phyloP scores from a whole-genome alignment of 2,888 invertebrate genomes.

The Agrenia bidenticulata region DNA sequence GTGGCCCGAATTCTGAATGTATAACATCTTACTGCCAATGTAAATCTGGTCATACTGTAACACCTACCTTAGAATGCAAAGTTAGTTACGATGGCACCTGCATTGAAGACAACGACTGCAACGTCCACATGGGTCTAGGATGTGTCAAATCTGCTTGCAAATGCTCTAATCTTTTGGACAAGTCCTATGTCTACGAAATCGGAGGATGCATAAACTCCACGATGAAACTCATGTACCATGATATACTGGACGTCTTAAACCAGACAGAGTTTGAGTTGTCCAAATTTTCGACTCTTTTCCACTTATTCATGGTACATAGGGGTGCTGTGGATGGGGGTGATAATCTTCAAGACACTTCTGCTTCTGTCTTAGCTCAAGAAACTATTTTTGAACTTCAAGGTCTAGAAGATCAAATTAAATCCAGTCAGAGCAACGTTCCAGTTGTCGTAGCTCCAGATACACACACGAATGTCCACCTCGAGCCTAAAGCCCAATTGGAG shows the following conservation, averaged over 20 bases:
- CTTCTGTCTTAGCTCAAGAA: neutral
- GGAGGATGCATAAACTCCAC: conserved; percentile 31
- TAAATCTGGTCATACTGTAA: conserved; percentile 1
- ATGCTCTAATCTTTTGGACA: conserved; percentile 17
- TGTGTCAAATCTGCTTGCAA: conserved; percentile 28
- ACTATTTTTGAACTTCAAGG: neutral
- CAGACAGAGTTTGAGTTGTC: conserved; percentile 11
- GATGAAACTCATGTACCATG: conserved; percentile 18
- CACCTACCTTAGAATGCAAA: conserved; percentile 23
- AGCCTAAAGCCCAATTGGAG: too few species aligned
- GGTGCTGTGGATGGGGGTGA: neutral
- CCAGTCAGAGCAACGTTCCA: neutral
- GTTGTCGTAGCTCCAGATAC: neutral
- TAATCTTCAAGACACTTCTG: neutral
- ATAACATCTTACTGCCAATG: conserved; percentile 14
- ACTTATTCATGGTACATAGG: conserved; percentile 13
- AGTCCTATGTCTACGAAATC: conserved; percentile 30
- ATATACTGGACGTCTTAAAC: neutral
- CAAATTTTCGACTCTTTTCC: conserved; percentile 6
- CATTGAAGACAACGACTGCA: conserved; percentile 26
- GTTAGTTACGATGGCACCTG: conserved; percentile 20
- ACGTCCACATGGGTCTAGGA: conserved; percentile 19
- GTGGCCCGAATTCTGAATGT: conserved; percentile 7
- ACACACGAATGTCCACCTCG: neutral
- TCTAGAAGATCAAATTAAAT: neutral